Evolutionary conservation across 2,113 vertebrate species (phyloP).

Genomic region (Cyanoderma ruficeps): DNA sequence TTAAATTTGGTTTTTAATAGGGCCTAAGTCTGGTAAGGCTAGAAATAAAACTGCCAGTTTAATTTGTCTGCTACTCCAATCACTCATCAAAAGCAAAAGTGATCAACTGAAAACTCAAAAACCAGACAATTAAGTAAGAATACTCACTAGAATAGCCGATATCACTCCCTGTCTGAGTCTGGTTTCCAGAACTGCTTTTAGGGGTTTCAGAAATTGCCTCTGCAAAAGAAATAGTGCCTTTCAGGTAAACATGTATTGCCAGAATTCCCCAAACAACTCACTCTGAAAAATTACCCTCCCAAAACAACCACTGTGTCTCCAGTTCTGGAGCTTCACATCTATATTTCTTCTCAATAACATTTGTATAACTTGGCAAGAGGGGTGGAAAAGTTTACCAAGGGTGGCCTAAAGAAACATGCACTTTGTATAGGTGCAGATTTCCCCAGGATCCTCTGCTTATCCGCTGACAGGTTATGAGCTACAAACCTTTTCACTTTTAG

Average conservation of each 20-base stretch:
- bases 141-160: constrained; percentile 72
- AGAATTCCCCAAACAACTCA: not conserved
- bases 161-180: not conserved
- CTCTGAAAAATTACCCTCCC: not conserved
- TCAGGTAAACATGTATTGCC: not conserved
- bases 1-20: not conserved
- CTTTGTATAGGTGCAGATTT: not conserved
- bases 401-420: not conserved
- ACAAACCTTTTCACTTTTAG: not conserved
- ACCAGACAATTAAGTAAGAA: not conserved
- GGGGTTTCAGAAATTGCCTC: not conserved
- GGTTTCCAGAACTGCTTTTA: not conserved
- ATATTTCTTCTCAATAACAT: not conserved
- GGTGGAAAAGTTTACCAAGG: not conserved
- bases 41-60: not conserved
- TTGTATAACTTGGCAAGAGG: not conserved
- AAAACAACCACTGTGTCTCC: not conserved
- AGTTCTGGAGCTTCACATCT: not conserved
- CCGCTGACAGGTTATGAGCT: not conserved
- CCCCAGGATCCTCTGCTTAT: not conserved
- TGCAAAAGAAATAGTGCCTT: constrained; percentile 1
- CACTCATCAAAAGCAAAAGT: not conserved
- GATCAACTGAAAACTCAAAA: not conserved
- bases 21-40: not conserved
- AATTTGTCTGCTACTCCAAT: not conserved